Evolutionary conservation across 2,888 invertebrate genomes (phyloP).

Genomic region (Galeruca laticollis): DNA sequence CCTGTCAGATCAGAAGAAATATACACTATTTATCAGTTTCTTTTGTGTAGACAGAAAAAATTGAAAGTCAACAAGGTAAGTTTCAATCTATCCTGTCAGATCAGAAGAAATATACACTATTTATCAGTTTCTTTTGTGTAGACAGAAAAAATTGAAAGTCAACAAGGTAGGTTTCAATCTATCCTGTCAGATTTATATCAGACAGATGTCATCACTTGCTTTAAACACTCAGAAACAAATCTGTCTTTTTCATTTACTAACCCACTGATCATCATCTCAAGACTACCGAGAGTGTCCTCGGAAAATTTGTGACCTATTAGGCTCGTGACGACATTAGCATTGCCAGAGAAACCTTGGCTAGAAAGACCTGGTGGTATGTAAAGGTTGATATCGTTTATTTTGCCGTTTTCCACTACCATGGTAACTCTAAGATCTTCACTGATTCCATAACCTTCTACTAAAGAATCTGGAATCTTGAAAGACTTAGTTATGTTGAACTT

Average conservation of each 20-base stretch:
- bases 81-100: constrained; percentile 11
- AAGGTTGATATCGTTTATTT: constrained; percentile 75
- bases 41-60: constrained; percentile 21
- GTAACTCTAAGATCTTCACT: constrained; percentile 72
- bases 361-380: constrained; percentile 74
- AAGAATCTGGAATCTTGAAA: constrained; percentile 72
- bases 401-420: constrained; percentile 75
- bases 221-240: constrained; percentile 74
- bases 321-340: constrained; percentile 74
- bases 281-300: constrained; percentile 72
- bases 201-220: constrained; percentile 72
- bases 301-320: constrained; percentile 77
- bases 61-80: not conserved
- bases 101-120: not conserved
- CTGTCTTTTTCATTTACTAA: constrained; percentile 67
- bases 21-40: not conserved
- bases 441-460: constrained; percentile 65
- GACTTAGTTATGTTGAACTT: constrained; percentile 80
- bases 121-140: not conserved
- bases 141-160: constrained; percentile 25
- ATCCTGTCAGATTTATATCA: constrained; percentile 52
- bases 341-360: constrained; percentile 72
- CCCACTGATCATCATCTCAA: constrained; percentile 66
- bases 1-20: no score
- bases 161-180: not conserved